Percentiles rank a stretch among this genome's conserved stretches.
These are phyloP conservation scores for Toxostoma redivivum DNA, from an alignment of 2,113 vertebrate species.

Conservation along the genomic window DNA sequence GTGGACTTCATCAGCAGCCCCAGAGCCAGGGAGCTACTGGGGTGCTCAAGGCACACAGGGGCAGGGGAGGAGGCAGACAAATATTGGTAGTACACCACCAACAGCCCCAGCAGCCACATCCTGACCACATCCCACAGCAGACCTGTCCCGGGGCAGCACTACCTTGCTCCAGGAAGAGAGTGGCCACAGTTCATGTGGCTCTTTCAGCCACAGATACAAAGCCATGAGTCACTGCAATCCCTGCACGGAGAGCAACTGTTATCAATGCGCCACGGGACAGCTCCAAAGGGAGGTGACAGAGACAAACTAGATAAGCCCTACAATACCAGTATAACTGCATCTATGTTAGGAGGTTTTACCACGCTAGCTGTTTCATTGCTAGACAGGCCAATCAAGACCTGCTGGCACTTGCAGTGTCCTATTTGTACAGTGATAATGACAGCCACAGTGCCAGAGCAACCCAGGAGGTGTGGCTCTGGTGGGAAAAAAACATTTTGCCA, in stretches of 20 bases:
- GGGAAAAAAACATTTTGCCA: background rate
- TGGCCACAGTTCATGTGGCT: background rate
- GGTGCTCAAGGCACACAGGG: background rate
- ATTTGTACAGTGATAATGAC: background rate
- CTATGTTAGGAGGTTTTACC: slow-evolving; percentile 16
- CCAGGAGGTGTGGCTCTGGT: rapidly evolving
- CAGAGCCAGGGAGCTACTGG: background rate
- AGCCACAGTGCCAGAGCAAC: background rate
- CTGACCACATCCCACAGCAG: background rate
- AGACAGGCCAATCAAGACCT: slow-evolving; percentile 30
- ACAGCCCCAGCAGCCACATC: background rate
- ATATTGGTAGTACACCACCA: rapidly evolving
- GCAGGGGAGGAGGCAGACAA: background rate
- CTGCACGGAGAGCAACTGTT: background rate
- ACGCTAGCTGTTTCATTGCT: slow-evolving; percentile 3
- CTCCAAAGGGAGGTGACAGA: slow-evolving; percentile 35
- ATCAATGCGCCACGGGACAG: background rate
- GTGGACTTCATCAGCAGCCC: rapidly evolving
- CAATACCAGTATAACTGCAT: slow-evolving; percentile 48
- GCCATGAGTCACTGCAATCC: background rate
- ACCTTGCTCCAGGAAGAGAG: background rate
- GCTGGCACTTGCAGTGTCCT: slow-evolving; percentile 37
- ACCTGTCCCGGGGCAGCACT: background rate
- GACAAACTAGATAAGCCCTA: slow-evolving; percentile 14
- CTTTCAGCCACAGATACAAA: background rate